These are phyloP conservation scores for Naso thynnoides DNA, from an alignment of 2,797 vertebrate species.

Conservation along the genomic window DNA sequence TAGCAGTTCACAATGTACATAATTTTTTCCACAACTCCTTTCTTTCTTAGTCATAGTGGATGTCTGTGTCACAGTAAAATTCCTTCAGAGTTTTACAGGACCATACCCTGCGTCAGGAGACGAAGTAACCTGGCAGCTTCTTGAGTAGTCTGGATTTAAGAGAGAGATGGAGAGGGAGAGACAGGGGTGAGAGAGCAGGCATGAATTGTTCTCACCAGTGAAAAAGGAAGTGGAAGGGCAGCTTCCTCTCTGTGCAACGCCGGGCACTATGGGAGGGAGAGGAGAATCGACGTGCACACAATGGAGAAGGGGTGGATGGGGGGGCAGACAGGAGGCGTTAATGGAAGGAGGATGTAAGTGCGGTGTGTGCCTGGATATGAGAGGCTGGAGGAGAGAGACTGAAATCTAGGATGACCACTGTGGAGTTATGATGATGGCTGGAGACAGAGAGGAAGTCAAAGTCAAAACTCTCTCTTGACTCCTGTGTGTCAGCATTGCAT, in stretches of 20 bases:
- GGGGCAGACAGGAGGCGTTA: conserved; percentile 57
- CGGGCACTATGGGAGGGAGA: conserved; percentile 62
- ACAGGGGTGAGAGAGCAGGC: conserved; percentile 62
- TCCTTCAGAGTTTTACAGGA: conserved; percentile 7
- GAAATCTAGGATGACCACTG: conserved; percentile 25
- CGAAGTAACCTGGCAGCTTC: conserved; percentile 34
- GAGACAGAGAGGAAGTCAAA: conserved; percentile 24
- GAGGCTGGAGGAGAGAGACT: conserved; percentile 39
- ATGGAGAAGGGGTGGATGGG: conserved; percentile 63
- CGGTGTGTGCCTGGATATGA: conserved; percentile 51
- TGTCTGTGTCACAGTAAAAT: conserved; percentile 8
- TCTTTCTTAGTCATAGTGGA: conserved; percentile 6
- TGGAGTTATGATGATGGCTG: conserved; percentile 33
- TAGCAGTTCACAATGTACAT: too few species aligned
- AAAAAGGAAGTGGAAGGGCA: conserved; percentile 81
- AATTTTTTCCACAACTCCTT: conserved; percentile 20
- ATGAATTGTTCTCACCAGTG: conserved; percentile 79
- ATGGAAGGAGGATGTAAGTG: conserved; percentile 65
- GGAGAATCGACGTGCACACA: conserved; percentile 67
- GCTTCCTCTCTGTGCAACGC: conserved; percentile 73
- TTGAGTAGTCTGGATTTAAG: conserved; percentile 21
- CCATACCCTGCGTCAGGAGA: conserved; percentile 32
- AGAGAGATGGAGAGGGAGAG: conserved; percentile 18
- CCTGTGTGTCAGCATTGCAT: conserved; percentile 11
- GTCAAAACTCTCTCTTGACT: conserved; percentile 16